phyloP scores from a whole-genome alignment of 92 coral and sea anemone species.

The Zoanthus solanderi region DNA sequence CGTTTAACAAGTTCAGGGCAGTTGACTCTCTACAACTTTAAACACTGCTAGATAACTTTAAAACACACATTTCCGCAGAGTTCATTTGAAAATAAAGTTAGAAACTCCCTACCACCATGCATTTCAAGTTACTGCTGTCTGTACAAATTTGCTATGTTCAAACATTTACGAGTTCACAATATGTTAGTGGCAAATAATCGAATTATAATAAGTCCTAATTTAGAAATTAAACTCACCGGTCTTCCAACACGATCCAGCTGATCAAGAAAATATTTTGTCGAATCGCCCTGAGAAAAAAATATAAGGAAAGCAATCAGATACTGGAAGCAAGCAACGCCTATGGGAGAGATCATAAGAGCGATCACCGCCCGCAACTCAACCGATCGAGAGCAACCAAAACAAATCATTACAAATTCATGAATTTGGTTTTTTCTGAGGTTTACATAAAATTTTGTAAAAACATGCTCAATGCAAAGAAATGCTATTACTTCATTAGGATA shows the following conservation, averaged over 20 bases:
- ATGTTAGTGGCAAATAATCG: conserved; percentile 58
- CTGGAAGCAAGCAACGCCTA: conserved; percentile 46
- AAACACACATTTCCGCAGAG: conserved; percentile 22
- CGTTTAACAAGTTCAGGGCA: conserved; percentile 1
- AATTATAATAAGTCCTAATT: conserved; percentile 56
- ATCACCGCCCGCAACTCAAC: conserved; percentile 48
- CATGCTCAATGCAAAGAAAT: conserved; percentile 30
- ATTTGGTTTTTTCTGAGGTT: conserved; percentile 40
- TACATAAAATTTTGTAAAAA: conserved; percentile 39
- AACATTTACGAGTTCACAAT: conserved; percentile 45
- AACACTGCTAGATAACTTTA: conserved; percentile 1
- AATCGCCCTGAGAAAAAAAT: conserved; percentile 88
- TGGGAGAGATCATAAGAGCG: conserved; percentile 32
- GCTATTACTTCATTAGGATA: conserved; percentile 18
- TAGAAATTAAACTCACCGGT: conserved; percentile 83
- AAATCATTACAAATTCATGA: conserved; percentile 52
- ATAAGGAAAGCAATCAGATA: conserved; percentile 26
- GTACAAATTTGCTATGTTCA: conserved; percentile 31
- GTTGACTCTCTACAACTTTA: not conserved
- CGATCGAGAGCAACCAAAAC: conserved; percentile 49
- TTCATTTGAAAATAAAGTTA: conserved; percentile 9
- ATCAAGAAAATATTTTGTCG: conserved; percentile 95
- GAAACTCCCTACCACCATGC: not conserved
- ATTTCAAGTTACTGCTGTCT: not conserved
- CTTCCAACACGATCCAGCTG: conserved; percentile 93